Percentiles rank a stretch among this genome's conserved stretches.
phyloP scores from a whole-genome alignment of 1,140 invertebrate genomes.

The Ooceraea biroi region DNA sequence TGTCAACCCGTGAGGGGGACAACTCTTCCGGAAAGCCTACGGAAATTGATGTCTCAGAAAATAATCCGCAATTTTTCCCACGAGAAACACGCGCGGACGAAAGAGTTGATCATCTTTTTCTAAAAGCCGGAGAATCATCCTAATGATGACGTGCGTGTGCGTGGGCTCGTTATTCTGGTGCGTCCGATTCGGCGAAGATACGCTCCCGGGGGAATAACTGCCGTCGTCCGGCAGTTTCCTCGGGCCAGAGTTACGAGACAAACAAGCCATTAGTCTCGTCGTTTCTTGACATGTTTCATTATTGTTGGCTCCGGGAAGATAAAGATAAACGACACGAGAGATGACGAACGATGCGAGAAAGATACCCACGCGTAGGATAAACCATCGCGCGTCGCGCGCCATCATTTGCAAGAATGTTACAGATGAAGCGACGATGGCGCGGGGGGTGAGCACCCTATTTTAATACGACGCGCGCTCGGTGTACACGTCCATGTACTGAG shows the following conservation, averaged over 20 bases:
- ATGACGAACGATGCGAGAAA: slow-evolving; percentile 15
- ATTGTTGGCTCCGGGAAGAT: not conserved
- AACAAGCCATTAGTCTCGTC: slow-evolving; percentile 31
- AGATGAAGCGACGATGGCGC: not conserved
- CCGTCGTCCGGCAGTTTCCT: slow-evolving; percentile 17
- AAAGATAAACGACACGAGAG: slow-evolving; percentile 24
- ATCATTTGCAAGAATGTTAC: slow-evolving; percentile 24
- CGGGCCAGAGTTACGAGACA: slow-evolving; percentile 17
- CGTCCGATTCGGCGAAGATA: slow-evolving; percentile 5
- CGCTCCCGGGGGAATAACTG: not conserved
- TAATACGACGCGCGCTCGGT: not conserved
- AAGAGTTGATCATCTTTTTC: slow-evolving; percentile 6
- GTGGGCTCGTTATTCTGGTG: not conserved
- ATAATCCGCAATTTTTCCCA: not conserved
- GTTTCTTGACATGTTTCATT: slow-evolving; percentile 29
- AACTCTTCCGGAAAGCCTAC: not conserved
- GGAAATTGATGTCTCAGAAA: slow-evolving; percentile 1
- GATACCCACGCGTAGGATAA: not conserved
- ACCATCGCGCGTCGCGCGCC: too few species aligned
- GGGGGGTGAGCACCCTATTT: not conserved
- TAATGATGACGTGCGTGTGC: not conserved
- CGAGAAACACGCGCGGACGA: not conserved
- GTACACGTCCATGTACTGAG: not conserved
- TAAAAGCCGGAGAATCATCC: not conserved
- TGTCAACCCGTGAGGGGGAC: not conserved